These are phyloP conservation scores for Mechanitis mazaeus DNA, from an alignment of 2,888 invertebrate species.

Conservation along the genomic window DNA sequence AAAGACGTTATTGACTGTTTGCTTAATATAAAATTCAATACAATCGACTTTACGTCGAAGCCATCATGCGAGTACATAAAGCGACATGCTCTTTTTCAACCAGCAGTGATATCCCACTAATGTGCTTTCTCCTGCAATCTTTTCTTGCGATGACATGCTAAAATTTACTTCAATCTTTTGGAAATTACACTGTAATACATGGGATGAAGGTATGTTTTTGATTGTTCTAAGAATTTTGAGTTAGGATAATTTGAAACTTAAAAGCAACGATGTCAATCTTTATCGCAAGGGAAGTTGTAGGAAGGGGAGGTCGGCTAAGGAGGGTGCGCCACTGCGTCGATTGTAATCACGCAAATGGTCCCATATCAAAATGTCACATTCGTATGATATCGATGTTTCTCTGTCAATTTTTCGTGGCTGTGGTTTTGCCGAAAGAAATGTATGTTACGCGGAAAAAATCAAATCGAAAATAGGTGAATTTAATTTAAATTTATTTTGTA, in stretches of 20 bases:
- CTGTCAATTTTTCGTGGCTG: constrained; percentile 45
- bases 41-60: constrained; percentile 60
- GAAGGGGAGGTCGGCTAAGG: constrained; percentile 52
- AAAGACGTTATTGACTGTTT: constrained; percentile 53
- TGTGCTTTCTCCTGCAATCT: constrained; percentile 72
- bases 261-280: constrained; percentile 71
- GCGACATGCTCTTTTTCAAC: constrained; percentile 64
- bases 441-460: constrained; percentile 24
- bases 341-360: constrained; percentile 76
- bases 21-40: constrained; percentile 65
- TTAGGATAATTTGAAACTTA: constrained; percentile 69
- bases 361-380: constrained; percentile 72
- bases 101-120: constrained; percentile 72
- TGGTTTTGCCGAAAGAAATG: constrained; percentile 29
- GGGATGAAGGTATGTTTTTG: constrained; percentile 46
- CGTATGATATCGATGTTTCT: constrained; percentile 60
- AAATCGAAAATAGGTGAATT: not conserved
- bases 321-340: constrained; percentile 73
- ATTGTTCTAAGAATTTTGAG: constrained; percentile 41
- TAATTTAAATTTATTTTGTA: not conserved
- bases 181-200: constrained; percentile 44
- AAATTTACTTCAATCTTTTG: constrained; percentile 40
- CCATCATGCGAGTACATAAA: constrained; percentile 56
- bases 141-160: constrained; percentile 73
- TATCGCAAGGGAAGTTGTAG: constrained; percentile 72